Percentiles rank a stretch among this genome's conserved stretches.
Evolutionary conservation across 2,113 vertebrate genomes (phyloP).

Genomic region (Uria aalge): DNA sequence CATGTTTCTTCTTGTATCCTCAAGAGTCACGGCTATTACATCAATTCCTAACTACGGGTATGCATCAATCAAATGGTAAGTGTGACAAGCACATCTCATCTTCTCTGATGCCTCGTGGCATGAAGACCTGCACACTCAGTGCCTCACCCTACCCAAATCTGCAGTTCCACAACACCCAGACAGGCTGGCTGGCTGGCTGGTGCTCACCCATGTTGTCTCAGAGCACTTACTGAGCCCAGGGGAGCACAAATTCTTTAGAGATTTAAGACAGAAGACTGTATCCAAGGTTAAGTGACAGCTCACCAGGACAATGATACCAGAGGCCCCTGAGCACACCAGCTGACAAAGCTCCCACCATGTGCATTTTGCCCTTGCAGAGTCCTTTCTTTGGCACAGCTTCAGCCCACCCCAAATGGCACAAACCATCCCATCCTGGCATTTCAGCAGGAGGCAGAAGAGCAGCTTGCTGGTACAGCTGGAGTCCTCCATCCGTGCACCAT

Average conservation of each 20-base stretch:
- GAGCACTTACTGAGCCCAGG: not conserved
- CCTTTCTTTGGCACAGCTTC: not conserved
- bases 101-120: not conserved
- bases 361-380: not conserved
- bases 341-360: not conserved
- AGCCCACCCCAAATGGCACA: not conserved
- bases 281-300: not conserved
- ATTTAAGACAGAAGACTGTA: not conserved
- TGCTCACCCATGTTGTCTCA: not conserved
- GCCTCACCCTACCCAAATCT: not conserved
- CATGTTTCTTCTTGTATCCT: not conserved
- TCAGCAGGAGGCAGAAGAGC: not conserved
- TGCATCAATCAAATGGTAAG: not conserved
- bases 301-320: not conserved
- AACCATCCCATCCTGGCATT: not conserved
- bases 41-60: not conserved
- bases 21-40: not conserved
- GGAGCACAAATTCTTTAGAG: not conserved
- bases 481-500: not conserved
- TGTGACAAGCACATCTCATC: not conserved
- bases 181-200: not conserved
- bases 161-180: not conserved
- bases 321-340: not conserved
- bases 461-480: not conserved
- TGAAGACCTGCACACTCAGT: not conserved